A percentile compares a stretch with the other conserved stretches of the same genome.
These are phyloP conservation scores for Parelbella ahira DNA, from an alignment of 2,888 invertebrate species.

Conservation along the genomic window DNA sequence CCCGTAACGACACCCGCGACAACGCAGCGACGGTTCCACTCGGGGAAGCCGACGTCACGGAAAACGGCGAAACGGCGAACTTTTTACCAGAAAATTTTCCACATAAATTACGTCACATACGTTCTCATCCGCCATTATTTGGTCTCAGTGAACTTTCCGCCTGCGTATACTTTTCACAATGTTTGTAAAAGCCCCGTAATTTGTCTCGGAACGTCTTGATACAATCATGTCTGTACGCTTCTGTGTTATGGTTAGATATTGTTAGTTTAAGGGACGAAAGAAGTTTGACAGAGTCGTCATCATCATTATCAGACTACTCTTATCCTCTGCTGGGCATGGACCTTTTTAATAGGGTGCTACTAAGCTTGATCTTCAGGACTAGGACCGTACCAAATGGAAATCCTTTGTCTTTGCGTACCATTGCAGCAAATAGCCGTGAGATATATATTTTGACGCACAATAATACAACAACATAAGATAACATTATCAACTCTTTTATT, in stretches of 20 bases:
- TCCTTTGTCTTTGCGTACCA: too few species aligned
- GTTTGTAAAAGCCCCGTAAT: slow-evolving; percentile 53
- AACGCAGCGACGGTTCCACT: slow-evolving; percentile 40
- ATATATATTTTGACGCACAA: too few species aligned
- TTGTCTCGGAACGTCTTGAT: slow-evolving; percentile 41
- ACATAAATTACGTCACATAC: slow-evolving; percentile 71
- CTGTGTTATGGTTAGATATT: neutral
- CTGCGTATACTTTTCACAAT: slow-evolving; percentile 61
- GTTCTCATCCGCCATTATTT: slow-evolving; percentile 68
- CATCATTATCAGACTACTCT: too few species aligned
- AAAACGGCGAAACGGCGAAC: slow-evolving; percentile 49
- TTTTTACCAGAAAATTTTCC: slow-evolving; percentile 66
- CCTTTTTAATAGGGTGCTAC: too few species aligned
- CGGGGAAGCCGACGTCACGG: slow-evolving; percentile 45
- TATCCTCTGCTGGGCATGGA: too few species aligned
- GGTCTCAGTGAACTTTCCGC: slow-evolving; percentile 57
- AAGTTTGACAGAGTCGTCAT: too few species aligned
- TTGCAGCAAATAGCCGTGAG: too few species aligned
- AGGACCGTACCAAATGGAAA: too few species aligned
- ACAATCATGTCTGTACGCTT: slow-evolving; percentile 10
- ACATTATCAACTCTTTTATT: too few species aligned
- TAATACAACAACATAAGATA: too few species aligned
- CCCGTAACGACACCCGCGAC: slow-evolving; percentile 54
- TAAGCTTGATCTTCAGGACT: too few species aligned
- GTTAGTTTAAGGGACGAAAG: too few species aligned